phyloP scores from a whole-genome alignment of 1,140 invertebrate genomes.

The Babylonia areolata region DNA sequence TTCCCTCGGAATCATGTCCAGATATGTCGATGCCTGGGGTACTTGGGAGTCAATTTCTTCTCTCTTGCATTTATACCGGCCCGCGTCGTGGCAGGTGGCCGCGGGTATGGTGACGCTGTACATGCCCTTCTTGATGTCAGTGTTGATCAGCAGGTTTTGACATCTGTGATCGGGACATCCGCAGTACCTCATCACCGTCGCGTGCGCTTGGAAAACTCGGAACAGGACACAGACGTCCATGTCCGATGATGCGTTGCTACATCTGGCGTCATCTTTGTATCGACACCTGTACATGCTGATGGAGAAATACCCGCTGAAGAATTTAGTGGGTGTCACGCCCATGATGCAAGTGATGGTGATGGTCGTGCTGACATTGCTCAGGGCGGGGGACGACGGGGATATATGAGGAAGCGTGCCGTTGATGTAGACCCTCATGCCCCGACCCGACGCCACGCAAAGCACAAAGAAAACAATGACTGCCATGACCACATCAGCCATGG shows the following conservation, averaged over 20 bases:
- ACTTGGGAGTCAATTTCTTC: neutral
- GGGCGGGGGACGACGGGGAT: neutral
- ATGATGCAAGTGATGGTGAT: neutral
- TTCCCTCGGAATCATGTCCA: neutral
- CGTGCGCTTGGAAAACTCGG: neutral
- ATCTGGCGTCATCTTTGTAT: neutral
- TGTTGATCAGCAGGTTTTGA: neutral
- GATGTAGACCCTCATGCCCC: neutral
- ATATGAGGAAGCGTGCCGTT: neutral
- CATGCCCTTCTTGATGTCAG: neutral
- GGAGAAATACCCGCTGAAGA: neutral
- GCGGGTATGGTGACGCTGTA: neutral
- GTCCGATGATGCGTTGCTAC: neutral
- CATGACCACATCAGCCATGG: neutral
- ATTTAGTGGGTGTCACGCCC: neutral
- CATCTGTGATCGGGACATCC: neutral
- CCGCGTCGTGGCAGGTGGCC: neutral
- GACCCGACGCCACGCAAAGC: neutral
- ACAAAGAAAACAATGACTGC: neutral
- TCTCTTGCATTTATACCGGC: neutral
- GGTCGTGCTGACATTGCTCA: neutral
- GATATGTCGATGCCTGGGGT: neutral
- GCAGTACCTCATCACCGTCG: neutral
- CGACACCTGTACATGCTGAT: neutral
- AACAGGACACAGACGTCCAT: neutral